Conservation (phyloP, 2,797 vertebrate genomes). For the Coregonus sp. region DNA sequence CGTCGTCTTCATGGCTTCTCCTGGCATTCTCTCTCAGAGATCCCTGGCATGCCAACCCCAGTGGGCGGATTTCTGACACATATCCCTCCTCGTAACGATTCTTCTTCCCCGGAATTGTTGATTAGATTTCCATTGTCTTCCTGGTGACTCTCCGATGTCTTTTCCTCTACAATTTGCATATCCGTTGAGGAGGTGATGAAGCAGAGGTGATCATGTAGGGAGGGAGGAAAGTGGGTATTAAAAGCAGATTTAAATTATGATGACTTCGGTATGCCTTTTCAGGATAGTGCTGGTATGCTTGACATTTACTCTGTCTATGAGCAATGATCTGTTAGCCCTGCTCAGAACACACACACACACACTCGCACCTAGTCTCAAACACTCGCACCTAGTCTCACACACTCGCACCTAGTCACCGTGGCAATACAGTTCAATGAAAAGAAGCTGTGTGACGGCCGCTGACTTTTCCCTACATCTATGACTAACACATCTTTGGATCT, state of each 20-base stretch:
- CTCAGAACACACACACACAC: too few species aligned
- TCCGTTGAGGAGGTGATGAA: neutral
- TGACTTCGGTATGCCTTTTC: neutral
- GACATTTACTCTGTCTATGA: too few species aligned
- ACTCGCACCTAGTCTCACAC: too few species aligned
- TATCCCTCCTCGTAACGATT: neutral
- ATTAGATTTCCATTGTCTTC: neutral
- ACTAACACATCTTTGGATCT: too few species aligned
- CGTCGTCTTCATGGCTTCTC: conserved; percentile 24
- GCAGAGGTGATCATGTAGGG: neutral
- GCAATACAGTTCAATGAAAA: neutral
- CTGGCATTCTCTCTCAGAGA: conserved; percentile 10
- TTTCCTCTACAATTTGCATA: conserved; percentile 4
- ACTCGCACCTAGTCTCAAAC: too few species aligned
- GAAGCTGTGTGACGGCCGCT: neutral
- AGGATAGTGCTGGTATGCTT: neutral
- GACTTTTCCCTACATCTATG: neutral
- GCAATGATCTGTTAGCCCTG: too few species aligned
- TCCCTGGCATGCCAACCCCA: conserved; percentile 4
- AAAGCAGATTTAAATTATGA: conserved; percentile 23
- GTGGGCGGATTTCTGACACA: neutral
- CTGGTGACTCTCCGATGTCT: conserved; percentile 10
- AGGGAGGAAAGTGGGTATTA: neutral
- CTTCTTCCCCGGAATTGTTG: neutral
- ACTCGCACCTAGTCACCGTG: too few species aligned